Conservation (phyloP, 30 jellyfish, hydroid and myxozoan species). For the Hydractinia echinata region DNA sequence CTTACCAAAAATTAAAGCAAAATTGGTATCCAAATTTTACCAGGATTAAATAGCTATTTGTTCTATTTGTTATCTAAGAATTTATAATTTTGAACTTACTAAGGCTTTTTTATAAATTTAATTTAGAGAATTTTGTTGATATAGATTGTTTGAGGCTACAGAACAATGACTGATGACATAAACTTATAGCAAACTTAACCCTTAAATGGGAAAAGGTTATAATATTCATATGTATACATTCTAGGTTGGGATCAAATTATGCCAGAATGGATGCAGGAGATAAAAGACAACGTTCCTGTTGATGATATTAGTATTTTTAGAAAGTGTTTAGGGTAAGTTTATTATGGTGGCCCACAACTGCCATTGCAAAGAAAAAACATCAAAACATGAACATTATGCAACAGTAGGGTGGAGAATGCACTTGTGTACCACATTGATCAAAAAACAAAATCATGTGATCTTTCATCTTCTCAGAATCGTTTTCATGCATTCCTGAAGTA, state of each 20-base stretch:
- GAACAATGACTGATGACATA: neutral
- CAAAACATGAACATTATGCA: no score
- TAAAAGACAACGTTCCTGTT: constrained; percentile 48
- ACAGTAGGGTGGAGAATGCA: no score
- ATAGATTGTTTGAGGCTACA: neutral
- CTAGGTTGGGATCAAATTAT: constrained; percentile 90
- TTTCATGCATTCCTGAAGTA: no score
- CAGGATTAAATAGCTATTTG: no score
- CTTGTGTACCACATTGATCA: no score
- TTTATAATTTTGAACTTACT: neutral
- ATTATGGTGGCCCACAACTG: neutral
- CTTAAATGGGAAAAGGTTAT: neutral
- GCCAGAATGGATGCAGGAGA: constrained; percentile 86
- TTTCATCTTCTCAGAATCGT: no score
- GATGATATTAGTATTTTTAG: constrained; percentile 49
- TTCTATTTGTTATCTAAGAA: no score
- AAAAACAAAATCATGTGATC: no score
- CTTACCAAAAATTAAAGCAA: no score
- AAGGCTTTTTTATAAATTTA: neutral
- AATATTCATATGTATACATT: neutral
- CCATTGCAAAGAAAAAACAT: no score
- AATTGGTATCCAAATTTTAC: no score
- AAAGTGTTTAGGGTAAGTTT: constrained; percentile 51
- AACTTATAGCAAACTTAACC: neutral
- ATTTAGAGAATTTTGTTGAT: neutral